These are phyloP conservation scores for Troilus luridus DNA, from an alignment of 2,888 invertebrate species.

Conservation along the genomic window DNA sequence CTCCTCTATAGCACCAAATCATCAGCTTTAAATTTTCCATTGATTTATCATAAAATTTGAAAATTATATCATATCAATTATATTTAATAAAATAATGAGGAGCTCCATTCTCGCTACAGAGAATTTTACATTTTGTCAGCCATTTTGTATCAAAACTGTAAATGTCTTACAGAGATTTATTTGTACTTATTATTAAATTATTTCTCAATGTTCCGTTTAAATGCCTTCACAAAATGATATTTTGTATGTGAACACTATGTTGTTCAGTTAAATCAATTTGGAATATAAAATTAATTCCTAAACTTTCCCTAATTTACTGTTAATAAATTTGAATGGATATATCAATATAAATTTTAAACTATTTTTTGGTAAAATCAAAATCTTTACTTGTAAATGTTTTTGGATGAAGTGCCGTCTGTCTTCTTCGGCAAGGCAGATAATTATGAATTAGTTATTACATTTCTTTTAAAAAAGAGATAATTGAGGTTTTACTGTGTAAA, in stretches of 20 bases:
- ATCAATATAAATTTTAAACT: no score
- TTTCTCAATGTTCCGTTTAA: no score
- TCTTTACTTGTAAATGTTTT: no score
- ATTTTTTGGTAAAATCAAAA: background rate
- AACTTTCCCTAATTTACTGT: no score
- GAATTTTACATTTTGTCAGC: background rate
- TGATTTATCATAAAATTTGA: constrained; percentile 24
- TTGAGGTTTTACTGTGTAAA: background rate
- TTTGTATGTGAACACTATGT: no score
- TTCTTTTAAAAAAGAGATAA: background rate
- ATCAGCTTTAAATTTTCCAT: background rate
- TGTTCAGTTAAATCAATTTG: no score
- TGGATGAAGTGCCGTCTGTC: background rate
- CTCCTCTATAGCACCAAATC: background rate
- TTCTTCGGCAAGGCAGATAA: background rate
- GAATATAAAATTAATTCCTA: no score
- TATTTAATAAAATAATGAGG: background rate
- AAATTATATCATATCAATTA: background rate
- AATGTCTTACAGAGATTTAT: no score
- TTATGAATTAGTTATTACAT: background rate
- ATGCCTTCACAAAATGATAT: no score
- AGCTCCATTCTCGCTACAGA: background rate
- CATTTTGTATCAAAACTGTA: background rate
- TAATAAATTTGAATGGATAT: no score
- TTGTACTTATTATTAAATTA: no score